Evolutionary conservation across 2,113 vertebrate species (phyloP).

Genomic region (Takifugu bimaculatus): DNA sequence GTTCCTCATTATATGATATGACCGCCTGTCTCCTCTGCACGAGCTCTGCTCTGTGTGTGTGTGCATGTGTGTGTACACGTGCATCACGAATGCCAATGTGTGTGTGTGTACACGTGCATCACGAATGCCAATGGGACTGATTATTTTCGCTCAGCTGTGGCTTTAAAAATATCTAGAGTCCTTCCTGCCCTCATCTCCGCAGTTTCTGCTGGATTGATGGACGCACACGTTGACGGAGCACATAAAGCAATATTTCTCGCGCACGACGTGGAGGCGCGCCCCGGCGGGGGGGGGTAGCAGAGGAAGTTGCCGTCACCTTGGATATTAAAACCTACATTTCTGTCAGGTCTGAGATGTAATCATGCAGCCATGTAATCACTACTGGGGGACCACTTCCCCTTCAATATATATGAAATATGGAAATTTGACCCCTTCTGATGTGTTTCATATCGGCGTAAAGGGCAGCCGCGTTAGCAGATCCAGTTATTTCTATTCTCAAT

Average conservation of each 20-base stretch:
- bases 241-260: conserved; percentile 51
- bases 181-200: conserved; percentile 13
- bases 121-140: conserved; percentile 26
- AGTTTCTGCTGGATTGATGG: conserved; percentile 31
- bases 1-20: conserved; percentile 51
- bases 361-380: conserved; percentile 27
- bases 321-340: conserved; percentile 53
- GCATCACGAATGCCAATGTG: background rate
- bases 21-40: conserved; percentile 40
- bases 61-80: conserved; percentile 2
- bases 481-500: background rate
- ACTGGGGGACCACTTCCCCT: background rate
- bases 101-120: background rate
- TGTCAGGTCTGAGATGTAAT: conserved; percentile 63
- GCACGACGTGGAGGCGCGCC: conserved; percentile 8
- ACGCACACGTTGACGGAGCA: conserved; percentile 42
- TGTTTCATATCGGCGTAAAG: background rate
- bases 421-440: background rate
- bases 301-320: conserved; percentile 36
- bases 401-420: conserved; percentile 7
- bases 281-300: conserved; percentile 29
- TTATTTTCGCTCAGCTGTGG: conserved; percentile 14
- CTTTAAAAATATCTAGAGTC: conserved; percentile 23
- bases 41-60: conserved; percentile 2
- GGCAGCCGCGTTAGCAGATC: background rate